These are phyloP conservation scores for Atrichornis clamosus DNA, from an alignment of 2,113 vertebrate genomes.

Conservation along the genomic window DNA sequence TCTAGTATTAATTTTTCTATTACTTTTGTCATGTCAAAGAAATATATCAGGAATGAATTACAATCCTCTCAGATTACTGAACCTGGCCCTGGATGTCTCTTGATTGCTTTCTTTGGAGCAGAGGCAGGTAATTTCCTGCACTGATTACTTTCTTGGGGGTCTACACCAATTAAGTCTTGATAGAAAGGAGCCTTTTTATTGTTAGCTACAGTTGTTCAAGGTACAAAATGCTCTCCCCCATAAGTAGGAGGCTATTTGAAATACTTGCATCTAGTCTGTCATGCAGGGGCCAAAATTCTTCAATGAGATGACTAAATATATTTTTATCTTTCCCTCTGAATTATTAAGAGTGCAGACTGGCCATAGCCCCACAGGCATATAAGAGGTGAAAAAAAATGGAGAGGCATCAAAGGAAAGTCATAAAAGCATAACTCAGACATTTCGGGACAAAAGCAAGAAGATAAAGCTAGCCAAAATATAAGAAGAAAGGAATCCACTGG, in stretches of 20 bases:
- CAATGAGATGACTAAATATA: neutral
- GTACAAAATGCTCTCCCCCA: neutral
- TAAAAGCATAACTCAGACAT: neutral
- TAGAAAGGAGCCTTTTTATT: neutral
- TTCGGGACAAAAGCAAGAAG: neutral
- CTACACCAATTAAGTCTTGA: neutral
- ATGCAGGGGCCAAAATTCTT: neutral
- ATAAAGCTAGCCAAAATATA: neutral
- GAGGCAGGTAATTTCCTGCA: neutral
- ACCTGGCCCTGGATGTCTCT: neutral
- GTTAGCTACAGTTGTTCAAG: neutral
- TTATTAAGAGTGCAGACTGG: neutral
- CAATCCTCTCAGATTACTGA: neutral
- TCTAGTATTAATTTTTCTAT: neutral
- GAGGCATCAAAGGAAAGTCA: neutral
- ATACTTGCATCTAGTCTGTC: neutral
- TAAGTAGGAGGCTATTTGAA: neutral
- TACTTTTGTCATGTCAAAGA: neutral
- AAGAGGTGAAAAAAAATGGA: neutral
- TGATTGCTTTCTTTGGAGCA: neutral
- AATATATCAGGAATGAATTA: neutral
- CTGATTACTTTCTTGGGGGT: neutral
- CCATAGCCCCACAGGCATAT: neutral
- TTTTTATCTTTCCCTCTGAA: neutral
- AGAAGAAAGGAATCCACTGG: neutral